Conservation (phyloP, 2,888 invertebrate species). For the Callimorpha dominula region DNA sequence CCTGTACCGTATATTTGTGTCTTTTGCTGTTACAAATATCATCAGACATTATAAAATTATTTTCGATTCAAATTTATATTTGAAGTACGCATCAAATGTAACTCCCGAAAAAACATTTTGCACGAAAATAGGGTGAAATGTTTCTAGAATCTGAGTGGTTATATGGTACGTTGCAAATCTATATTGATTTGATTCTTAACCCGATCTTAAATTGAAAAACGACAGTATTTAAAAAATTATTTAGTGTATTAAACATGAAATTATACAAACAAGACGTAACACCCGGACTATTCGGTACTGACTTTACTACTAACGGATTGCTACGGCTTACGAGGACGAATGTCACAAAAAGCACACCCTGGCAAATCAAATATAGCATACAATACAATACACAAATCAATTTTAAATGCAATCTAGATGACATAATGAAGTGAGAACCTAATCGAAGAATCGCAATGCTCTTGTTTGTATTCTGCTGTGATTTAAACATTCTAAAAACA, state of each 20-base stretch:
- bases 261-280: too few species aligned
- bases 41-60: not conserved
- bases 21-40: not conserved
- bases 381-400: not conserved
- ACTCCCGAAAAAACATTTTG: not conserved
- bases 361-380: not conserved
- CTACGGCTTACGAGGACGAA: not conserved
- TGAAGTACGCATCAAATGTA: not conserved
- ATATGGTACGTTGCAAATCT: not conserved
- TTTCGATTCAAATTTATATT: not conserved
- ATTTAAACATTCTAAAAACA: not conserved
- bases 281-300: too few species aligned
- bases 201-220: too few species aligned
- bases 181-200: not conserved
- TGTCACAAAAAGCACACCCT: not conserved
- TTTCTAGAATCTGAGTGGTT: not conserved
- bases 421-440: not conserved
- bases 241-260: too few species aligned
- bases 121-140: not conserved
- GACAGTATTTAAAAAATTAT: too few species aligned
- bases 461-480: not conserved
- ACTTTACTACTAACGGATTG: too few species aligned
- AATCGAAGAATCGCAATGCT: not conserved
- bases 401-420: not conserved
- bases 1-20: not conserved